phyloP scores from a whole-genome alignment of 2,888 invertebrate genomes.

The Philereme transversata region DNA sequence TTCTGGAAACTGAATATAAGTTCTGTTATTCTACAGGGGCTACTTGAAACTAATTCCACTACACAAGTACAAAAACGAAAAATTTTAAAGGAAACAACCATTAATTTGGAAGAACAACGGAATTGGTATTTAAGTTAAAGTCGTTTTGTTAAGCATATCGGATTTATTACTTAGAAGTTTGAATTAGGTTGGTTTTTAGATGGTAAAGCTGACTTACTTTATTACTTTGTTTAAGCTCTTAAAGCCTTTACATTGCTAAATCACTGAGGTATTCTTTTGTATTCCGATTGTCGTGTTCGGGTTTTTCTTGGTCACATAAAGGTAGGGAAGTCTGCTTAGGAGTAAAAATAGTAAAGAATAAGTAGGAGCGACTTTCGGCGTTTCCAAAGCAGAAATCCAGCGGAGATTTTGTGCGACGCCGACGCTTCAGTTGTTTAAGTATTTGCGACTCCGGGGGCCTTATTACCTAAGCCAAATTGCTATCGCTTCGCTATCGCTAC shows the following conservation, averaged over 20 bases:
- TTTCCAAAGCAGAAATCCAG: no score
- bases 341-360: no score
- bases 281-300: not conserved
- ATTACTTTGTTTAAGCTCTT: constrained; percentile 3
- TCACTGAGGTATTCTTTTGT: not conserved
- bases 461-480: no score
- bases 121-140: constrained; percentile 39
- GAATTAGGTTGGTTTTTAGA: constrained; percentile 29
- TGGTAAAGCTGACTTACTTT: constrained; percentile 10
- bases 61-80: constrained; percentile 15
- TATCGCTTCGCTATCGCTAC: no score
- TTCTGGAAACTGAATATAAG: not conserved
- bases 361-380: no score
- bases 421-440: no score
- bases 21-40: not conserved
- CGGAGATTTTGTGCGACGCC: no score
- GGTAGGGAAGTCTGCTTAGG: no score
- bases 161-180: constrained; percentile 38
- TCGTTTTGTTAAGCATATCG: constrained; percentile 37
- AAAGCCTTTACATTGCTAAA: constrained; percentile 14
- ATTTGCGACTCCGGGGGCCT: no score
- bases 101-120: constrained; percentile 35
- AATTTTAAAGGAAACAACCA: constrained; percentile 34
- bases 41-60: constrained; percentile 5
- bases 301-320: no score